Evolutionary conservation across 2,888 invertebrate species (phyloP), one percentile per base, ranked within the genome.

Genomic region (Drosophila buzzatii): DNA sequence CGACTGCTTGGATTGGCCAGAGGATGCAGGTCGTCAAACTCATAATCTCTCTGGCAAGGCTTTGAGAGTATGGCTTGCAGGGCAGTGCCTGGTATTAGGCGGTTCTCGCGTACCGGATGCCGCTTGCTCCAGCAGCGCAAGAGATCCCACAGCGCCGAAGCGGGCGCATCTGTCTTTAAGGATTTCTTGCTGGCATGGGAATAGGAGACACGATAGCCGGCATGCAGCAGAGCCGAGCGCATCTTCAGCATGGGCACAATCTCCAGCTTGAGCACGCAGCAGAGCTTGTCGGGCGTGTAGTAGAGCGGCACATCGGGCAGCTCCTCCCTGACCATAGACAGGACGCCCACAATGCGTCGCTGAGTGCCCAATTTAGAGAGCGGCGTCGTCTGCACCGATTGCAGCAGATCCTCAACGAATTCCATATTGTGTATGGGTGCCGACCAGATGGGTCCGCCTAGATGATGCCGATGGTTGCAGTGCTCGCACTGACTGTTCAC

Each of bases 391-490:
- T 93, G 92, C 9, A 95, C 94, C 45, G 93, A 92, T 0, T 87
- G 74, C 0, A 98, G 91, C 9, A 99, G 94, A 49, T 95, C 93
- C 1, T 94, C 90, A 0, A 99, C 96, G 93, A 99, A 99, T 0
- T 94, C 92, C 52, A 94, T 93, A 82, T 97, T 95, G 92, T 99
- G 98, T 45, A 99, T 95, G 0, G 96, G 96, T 0, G 95, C 97
- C 0, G 96, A 95, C 98, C 99, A 99, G 79, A 99, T 96, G 0
- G 99, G 99, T 1, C 99, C 99, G 12, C 98, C 98, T 79, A 98
- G 92, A 91, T 96, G 96, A 92, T 96, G 96, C 61, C 94, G 94
- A 83, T 96, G 95, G 2, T 95, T 94, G 91, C 99, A 99, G 91
- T 97, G 95, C 33, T 94, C 94, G 92, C 99, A 99, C 31, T 93